Base-by-base conservation (phyloP, 2,797 vertebrate species). In the Sebastes hopkinsi region DNA sequence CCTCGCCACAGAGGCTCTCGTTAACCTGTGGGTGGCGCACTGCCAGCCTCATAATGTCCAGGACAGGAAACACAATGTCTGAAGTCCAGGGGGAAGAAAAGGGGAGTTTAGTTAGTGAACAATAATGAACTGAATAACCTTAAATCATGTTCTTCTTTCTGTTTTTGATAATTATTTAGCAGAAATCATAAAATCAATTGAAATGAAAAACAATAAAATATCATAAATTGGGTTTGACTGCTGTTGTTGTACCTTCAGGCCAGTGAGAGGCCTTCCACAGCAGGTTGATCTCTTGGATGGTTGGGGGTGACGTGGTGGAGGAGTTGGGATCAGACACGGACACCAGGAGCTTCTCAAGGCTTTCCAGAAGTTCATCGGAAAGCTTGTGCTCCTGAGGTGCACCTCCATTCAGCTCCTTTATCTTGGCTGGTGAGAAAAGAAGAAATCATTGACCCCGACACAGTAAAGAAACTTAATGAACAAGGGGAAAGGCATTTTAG, bases 41-140 rank as follows among this genome's bases (percentile, higher is more conserved):
- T 8, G 97, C 97, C 89, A 99, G 91, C 36, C 99, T 97, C 93
- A 99, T 94, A 85, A 99, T 97, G 89, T 99, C 99, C 96, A 99
- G 93, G 11, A 97, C 96, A 82, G 98, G 99, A 90, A 99, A 99
- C 34, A 99, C 97, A 74, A 99, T 98, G 89, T 99, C 98, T 99
- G 85, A 8, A 83, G 74, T 16, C 18, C 75, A 81, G 5, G 18
- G 30, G 18, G 36, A 50, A 66, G 4, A 10, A 67, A 36, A 30
- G 22, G 7, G 1, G 10, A 46, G 22, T 11, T 46, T 30, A 2
- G 22, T 84, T 64, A 85, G 34, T 32, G 23, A 72, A 62, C 54
- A 18, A 9, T 72, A 27, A 42, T 23, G 1, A 59, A 62, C 46
- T 18, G 0, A 16, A 72, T 10, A 62, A 42, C 5, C 4, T 54